These are phyloP conservation scores for Phenganax subtilis DNA, from an alignment of 92 coral and sea anemone species.

Conservation along the genomic window DNA sequence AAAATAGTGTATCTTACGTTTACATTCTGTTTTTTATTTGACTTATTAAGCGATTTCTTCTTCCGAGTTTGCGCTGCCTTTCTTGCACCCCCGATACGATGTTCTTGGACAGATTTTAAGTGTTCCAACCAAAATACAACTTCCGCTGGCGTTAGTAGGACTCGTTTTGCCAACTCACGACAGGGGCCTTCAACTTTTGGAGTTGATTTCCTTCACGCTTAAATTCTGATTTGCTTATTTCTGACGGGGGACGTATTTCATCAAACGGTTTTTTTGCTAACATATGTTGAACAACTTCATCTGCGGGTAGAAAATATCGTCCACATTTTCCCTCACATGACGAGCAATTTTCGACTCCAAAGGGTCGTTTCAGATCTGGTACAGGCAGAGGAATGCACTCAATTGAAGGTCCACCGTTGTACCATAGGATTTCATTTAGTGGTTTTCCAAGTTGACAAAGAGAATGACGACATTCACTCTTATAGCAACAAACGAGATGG, in stretches of 20 bases:
- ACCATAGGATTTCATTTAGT: conserved; percentile 10
- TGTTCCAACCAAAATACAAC: not conserved
- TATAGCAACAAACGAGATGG: conserved; percentile 16
- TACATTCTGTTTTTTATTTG: not conserved
- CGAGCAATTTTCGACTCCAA: conserved; percentile 19
- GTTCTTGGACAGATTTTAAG: too few species aligned
- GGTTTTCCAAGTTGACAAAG: conserved; percentile 24
- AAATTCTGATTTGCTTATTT: conserved; percentile 6
- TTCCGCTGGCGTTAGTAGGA: not conserved
- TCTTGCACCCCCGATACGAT: not conserved
- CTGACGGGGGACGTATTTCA: conserved; percentile 13
- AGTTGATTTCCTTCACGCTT: not conserved
- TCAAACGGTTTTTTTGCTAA: not conserved
- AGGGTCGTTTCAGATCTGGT: conserved; percentile 28
- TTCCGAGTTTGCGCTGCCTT: conserved; percentile 9
- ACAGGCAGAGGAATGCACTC: conserved; percentile 30
- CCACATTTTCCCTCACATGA: conserved; percentile 19
- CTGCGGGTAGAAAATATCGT: conserved; percentile 30
- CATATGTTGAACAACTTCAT: conserved; percentile 21
- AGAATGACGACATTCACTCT: conserved; percentile 23
- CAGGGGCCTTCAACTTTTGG: not conserved
- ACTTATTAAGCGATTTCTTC: not conserved
- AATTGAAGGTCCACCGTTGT: conserved; percentile 25
- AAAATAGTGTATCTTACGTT: not conserved
- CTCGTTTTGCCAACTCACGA: not conserved